Evolutionary conservation across 2,888 invertebrate species (phyloP), one percentile per base, ranked within the genome.

Genomic region (Caenorhabditis zanzibari): DNA sequence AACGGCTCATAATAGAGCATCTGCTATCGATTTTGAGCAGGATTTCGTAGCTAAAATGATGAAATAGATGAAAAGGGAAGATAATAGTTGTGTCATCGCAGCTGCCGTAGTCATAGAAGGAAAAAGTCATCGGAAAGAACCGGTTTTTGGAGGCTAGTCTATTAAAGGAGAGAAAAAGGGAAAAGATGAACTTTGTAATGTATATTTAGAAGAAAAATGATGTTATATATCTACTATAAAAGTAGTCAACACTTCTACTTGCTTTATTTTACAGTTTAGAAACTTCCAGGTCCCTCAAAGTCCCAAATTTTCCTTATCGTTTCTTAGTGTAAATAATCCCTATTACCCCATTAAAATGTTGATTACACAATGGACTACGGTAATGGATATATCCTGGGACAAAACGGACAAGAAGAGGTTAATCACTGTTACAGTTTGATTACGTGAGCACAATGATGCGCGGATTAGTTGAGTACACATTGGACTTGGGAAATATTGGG

Each of bases 401-500:
- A 16, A 44, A n/a, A n/a, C n/a, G 47, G 61, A 3, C 26, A 38
- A 0, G 5, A 24, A 63, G 16, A 63, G 63, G 26, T 64, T 47
- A 64, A 64, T 64, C 63, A 44, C 28, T 10, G 24, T 64, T 47
- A 64, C 63, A 24, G 47, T 47, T 12, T 38, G 38, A 12, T 38
- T 38, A 12, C 38, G 38, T 38, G 38, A 12, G 38, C 12, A 64
- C 28, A 9, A 22, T 54, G 26, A 26, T 35, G 38, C 6, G 24
- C 47, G 63, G 47, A 44, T 44, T 44, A 64, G 24, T 22, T 44
- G n/a, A 22, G 44, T 41, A 64, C 26, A 47, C 47, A 63, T 32
- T 35, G 35, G 9, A 58, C 2, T 10, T 38, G 35, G 22, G 41
- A 22, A 38, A 41, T 10, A 12, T 38, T 38, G 38, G 12, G 38